Percentiles rank a stretch among this genome's conserved stretches.
Conservation (phyloP, 2,888 invertebrate genomes). For the Acrobasis repandana region DNA sequence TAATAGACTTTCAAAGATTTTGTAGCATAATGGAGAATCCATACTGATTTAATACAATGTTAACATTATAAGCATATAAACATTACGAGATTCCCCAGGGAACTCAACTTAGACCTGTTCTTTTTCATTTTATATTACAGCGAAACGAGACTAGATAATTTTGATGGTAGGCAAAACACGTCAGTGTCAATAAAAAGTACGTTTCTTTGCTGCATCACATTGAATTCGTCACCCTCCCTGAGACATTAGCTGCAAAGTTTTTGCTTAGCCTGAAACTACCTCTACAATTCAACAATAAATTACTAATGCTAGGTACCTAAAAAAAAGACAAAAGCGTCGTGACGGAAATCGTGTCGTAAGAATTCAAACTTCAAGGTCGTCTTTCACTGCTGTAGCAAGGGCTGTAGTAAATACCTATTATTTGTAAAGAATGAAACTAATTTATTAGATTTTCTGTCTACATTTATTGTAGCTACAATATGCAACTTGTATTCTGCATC, state of each 20-base stretch:
- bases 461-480: no score
- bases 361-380: neutral
- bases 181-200: no score
- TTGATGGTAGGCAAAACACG: no score
- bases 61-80: neutral
- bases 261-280: neutral
- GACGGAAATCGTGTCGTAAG: neutral
- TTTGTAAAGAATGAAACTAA: no score
- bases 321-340: neutral
- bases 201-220: neutral
- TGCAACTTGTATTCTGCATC: no score
- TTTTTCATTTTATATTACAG: neutral
- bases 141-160: no score
- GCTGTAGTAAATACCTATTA: no score
- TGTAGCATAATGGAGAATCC: neutral
- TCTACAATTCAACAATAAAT: neutral
- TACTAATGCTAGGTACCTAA: neutral
- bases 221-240: neutral
- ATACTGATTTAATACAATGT: neutral
- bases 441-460: no score
- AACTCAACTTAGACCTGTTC: neutral
- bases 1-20: neutral
- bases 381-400: no score
- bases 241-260: neutral
- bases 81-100: neutral